A percentile compares a stretch with the other conserved stretches of the same genome.
phyloP scores from a whole-genome alignment of 2,888 invertebrate genomes.

The Heliothis peltigera region DNA sequence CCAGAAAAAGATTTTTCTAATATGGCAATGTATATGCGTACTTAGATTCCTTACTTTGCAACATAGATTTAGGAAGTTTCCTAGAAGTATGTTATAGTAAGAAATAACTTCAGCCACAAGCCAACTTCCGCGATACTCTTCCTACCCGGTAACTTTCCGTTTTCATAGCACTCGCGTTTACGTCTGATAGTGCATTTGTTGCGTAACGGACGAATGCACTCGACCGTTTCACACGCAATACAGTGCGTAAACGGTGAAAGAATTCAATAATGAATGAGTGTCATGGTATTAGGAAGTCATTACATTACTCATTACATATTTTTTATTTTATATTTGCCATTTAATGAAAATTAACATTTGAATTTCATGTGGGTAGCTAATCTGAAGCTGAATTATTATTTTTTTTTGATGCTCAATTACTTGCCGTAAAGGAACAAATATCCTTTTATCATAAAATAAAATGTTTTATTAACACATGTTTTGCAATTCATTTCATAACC shows the following conservation, averaged over 20 bases:
- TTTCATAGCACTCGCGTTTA: slow-evolving; percentile 40
- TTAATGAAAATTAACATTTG: background rate
- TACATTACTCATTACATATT: background rate
- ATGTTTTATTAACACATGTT: background rate
- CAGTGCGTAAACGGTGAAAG: slow-evolving; percentile 39
- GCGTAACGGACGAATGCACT: slow-evolving; percentile 44
- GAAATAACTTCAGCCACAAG: slow-evolving; percentile 42
- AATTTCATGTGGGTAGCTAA: background rate
- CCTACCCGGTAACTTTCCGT: slow-evolving; percentile 61
- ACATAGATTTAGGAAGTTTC: no score
- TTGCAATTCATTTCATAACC: no score
- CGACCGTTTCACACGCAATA: slow-evolving; percentile 41
- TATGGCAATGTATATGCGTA: no score
- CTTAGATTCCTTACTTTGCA: background rate
- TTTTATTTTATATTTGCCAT: background rate
- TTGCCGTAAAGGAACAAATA: background rate
- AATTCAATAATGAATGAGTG: slow-evolving; percentile 33
- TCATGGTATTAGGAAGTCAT: slow-evolving; percentile 29
- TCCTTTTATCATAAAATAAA: background rate
- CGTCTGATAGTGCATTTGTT: slow-evolving; percentile 47
- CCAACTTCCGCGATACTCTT: slow-evolving; percentile 56
- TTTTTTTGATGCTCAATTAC: background rate
- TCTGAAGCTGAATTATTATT: no score
- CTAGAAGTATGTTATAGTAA: background rate
- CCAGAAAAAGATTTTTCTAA: background rate